These are phyloP conservation scores for Ptychobarbus kaznakovi DNA, from an alignment of 2,797 vertebrate genomes.

Conservation along the genomic window DNA sequence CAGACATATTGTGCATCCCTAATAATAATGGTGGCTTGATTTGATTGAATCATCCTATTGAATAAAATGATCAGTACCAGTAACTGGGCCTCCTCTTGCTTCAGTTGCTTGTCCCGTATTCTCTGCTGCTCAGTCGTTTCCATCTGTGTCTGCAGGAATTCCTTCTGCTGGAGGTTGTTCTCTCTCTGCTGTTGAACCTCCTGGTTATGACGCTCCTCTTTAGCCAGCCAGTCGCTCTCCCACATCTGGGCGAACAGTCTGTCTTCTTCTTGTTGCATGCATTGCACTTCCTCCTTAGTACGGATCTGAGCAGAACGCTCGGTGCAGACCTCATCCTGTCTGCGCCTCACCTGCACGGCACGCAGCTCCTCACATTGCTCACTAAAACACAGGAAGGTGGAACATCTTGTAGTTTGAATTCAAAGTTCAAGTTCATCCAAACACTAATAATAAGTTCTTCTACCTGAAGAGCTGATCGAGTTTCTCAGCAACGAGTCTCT, in stretches of 20 bases:
- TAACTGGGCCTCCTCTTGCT: conserved; percentile 79
- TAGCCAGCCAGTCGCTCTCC: conserved; percentile 81
- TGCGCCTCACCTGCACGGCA: conserved; percentile 35
- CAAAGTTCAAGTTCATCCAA: background rate
- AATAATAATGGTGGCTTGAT: background rate
- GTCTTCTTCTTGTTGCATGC: conserved; percentile 76
- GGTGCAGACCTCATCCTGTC: conserved; percentile 70
- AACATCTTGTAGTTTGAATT: background rate
- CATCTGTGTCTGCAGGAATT: conserved; percentile 75
- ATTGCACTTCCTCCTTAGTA: conserved; percentile 68
- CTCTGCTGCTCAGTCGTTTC: conserved; percentile 64
- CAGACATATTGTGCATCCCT: background rate
- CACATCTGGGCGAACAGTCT: conserved; percentile 78
- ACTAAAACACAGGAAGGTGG: conserved; percentile 61
- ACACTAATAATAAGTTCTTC: background rate
- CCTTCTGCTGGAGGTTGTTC: conserved; percentile 62
- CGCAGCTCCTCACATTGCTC: conserved; percentile 82
- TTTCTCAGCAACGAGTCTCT: conserved; percentile 81
- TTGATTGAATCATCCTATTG: background rate
- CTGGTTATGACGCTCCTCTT: conserved; percentile 72
- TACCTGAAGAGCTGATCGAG: conserved; percentile 91
- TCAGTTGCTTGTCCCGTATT: conserved; percentile 66
- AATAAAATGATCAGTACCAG: conserved; percentile 73
- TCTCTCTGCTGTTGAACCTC: conserved; percentile 56
- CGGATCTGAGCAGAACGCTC: conserved; percentile 81